Evolutionary conservation across 2,888 invertebrate species (phyloP).

Genomic region (Aphrophora alni): DNA sequence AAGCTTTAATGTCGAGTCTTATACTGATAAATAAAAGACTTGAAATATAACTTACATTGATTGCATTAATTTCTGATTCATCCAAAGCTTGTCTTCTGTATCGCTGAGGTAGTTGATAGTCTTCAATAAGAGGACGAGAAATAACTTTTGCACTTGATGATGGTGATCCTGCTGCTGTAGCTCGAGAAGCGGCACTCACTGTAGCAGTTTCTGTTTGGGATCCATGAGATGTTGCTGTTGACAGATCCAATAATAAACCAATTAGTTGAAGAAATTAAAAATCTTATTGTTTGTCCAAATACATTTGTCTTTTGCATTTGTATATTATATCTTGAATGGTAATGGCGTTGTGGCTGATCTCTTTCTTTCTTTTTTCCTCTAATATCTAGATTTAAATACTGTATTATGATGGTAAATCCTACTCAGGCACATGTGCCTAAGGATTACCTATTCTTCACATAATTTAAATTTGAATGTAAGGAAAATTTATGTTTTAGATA

Average conservation of each 20-base stretch:
- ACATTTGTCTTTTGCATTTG: neutral
- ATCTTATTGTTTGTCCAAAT: no score
- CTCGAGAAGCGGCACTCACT: neutral
- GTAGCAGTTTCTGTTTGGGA: neutral
- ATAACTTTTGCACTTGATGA: constrained; percentile 17
- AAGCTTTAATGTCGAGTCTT: no score
- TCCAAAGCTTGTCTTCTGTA: constrained; percentile 54
- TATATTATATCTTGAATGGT: neutral
- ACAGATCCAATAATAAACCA: neutral
- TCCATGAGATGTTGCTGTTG: neutral
- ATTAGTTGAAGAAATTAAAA: no score
- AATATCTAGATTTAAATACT: neutral
- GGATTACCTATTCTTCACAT: no score
- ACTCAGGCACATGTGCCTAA: no score
- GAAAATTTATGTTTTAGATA: no score
- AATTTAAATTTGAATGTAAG: no score
- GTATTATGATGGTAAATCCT: no score
- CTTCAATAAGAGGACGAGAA: constrained; percentile 52
- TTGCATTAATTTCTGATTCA: constrained; percentile 56
- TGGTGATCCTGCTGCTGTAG: no score
- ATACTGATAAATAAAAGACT: no score
- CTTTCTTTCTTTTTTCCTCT: no score
- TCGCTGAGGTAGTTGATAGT: constrained; percentile 55
- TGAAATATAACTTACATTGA: constrained; percentile 55
- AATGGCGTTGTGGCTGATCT: no score